Percentiles rank a stretch among this genome's conserved stretches.
These are phyloP conservation scores for Scytalopus superciliaris DNA, from an alignment of 2,113 vertebrate genomes.

Conservation along the genomic window DNA sequence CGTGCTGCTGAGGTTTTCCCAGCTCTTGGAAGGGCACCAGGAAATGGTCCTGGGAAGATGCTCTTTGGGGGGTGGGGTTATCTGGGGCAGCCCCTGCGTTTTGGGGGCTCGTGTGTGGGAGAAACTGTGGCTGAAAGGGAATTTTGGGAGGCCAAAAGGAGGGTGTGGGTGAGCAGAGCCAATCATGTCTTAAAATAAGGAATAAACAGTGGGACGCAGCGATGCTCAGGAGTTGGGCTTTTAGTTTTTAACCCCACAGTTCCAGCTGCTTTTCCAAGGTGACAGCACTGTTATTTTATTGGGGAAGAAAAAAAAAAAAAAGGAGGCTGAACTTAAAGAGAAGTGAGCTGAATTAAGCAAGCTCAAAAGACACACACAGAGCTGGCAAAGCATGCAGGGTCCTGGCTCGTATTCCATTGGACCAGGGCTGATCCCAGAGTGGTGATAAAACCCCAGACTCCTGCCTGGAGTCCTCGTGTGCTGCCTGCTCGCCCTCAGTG, in stretches of 20 bases:
- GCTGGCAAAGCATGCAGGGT: not conserved
- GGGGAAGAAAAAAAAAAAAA: not conserved
- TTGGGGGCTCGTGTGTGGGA: not conserved
- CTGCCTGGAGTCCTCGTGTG: not conserved
- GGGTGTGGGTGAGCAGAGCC: not conserved
- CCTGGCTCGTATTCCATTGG: not conserved
- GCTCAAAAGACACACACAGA: not conserved
- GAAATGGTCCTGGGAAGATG: not conserved
- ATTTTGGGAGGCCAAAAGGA: not conserved
- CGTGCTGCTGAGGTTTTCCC: fast-evolving
- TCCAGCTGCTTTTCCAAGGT: not conserved
- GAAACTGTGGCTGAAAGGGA: not conserved
- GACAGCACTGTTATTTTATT: not conserved
- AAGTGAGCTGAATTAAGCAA: not conserved
- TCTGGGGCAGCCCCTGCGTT: not conserved
- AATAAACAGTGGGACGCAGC: fast-evolving
- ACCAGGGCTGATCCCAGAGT: not conserved
- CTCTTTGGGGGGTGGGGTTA: not conserved
- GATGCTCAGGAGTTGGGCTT: not conserved
- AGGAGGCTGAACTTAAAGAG: not conserved
- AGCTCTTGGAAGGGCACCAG: not conserved
- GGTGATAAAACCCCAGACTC: not conserved
- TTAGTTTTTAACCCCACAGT: not conserved
- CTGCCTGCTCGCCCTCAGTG: not conserved
- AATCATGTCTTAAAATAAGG: not conserved